A percentile compares a stretch with the other conserved stretches of the same genome.
These are phyloP conservation scores for Chaetophractus vellerosus DNA, from an alignment of 2,797 vertebrate species.

Conservation along the genomic window DNA sequence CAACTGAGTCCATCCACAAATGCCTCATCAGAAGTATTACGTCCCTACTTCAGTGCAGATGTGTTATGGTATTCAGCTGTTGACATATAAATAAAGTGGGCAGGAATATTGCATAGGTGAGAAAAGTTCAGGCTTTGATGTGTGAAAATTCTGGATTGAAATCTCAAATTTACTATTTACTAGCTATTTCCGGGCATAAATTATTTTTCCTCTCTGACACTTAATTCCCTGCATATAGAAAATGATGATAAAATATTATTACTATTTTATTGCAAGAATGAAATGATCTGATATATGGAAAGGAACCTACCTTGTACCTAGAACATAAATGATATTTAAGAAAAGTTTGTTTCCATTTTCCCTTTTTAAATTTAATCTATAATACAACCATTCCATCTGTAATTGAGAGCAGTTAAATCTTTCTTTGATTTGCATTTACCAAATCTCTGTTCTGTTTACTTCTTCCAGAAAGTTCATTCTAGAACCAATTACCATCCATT, in stretches of 20 bases:
- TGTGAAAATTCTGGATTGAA: slow-evolving; percentile 37
- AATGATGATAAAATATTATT: neutral
- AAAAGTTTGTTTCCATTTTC: neutral
- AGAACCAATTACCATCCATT: neutral
- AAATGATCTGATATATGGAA: neutral
- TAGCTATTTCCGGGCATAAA: neutral
- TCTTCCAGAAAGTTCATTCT: neutral
- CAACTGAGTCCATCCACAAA: neutral
- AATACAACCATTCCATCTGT: neutral
- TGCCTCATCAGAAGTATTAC: neutral
- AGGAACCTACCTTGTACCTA: neutral
- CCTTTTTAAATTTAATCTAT: neutral
- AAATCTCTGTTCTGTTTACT: slow-evolving; percentile 3
- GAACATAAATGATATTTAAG: neutral
- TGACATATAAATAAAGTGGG: slow-evolving; percentile 26
- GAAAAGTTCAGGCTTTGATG: neutral
- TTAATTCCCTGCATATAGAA: slow-evolving; percentile 53
- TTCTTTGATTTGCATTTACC: slow-evolving; percentile 11
- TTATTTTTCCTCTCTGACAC: slow-evolving; percentile 7
- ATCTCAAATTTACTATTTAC: neutral
- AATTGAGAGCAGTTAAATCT: neutral
- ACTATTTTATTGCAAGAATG: slow-evolving; percentile 32
- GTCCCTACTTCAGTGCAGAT: neutral
- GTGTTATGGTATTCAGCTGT: neutral
- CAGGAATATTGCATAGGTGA: neutral